Base-by-base conservation (phyloP, 2,888 invertebrate genomes). In the Enoplolaimus lenunculus region DNA sequence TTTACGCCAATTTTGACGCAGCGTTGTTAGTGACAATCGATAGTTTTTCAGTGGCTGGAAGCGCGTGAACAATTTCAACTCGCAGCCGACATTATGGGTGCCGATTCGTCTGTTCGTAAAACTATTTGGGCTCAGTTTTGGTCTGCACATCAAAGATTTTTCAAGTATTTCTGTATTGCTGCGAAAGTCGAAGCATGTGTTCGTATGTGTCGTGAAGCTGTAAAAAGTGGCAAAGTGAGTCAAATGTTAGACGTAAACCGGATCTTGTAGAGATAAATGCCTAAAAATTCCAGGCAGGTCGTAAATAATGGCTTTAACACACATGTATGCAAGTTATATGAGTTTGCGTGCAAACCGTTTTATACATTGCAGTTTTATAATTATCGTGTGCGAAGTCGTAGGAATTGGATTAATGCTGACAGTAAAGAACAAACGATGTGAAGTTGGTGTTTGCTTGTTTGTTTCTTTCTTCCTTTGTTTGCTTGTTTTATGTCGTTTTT, bases 61-160 rank as follows among this genome's bases (percentile, higher is more conserved):
- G 93, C 93, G 0, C 89, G 94, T 88, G 90, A 92, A 78, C 91
- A 91, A 80, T 97, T 97, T 83, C 91, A 92, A 75, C 91, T 93
- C 82, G 92, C 94, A 0, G 91, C 92, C 0, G 93, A 93, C 80
- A 84, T 94, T 70, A 90, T 94, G 75, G 91, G 93, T 0, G 93
- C 94, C 81, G 90, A 90, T 75, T 87, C 91, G 73, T 77, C 81
- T 74, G 90, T 92, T 89, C 88, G 89, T 81, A 97, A 95, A 83
- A 92, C 92, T 3, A 93, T 98, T 90, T 98, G 98, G 98, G 94
- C 94, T 0, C 98, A 98, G 84, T 99, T 98, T 84, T 99, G 98
- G 98, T 93, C 94, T 0, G 89, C 94, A 60, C 98, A 99, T 85
- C 98, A 99, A 83, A 85, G 94, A 72, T 95, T 95, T 85, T 99